Percentiles rank a stretch among this genome's conserved stretches.
Evolutionary conservation across 2,113 vertebrate species (phyloP).

Genomic region (Tichodroma muraria): DNA sequence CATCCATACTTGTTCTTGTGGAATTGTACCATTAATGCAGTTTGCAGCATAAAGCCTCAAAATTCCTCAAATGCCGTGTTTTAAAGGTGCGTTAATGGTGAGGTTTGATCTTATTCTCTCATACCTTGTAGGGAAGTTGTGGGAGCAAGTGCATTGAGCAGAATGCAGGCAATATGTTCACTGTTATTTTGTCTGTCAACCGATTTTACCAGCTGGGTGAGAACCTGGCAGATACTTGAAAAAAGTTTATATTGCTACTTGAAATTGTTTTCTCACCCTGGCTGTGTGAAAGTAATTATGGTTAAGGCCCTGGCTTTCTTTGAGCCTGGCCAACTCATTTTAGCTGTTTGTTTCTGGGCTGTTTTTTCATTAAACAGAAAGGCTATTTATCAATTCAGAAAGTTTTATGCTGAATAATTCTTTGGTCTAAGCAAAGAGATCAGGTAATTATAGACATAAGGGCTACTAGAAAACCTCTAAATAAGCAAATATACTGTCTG

Average conservation of each 20-base stretch:
- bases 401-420: background rate
- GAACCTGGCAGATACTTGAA: background rate
- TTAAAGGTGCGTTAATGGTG: background rate
- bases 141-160: background rate
- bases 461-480: conserved; percentile 27
- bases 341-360: background rate
- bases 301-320: background rate
- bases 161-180: background rate
- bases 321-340: background rate
- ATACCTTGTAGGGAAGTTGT: background rate
- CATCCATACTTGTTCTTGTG: background rate
- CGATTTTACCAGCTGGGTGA: background rate
- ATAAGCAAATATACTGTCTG: conserved; percentile 21
- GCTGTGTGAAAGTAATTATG: conserved; percentile 32
- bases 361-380: conserved; percentile 9
- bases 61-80: background rate
- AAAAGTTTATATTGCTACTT: background rate
- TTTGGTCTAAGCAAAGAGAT: background rate
- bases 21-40: background rate
- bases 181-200: conserved; percentile 12
- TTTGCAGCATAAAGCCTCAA: background rate
- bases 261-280: conserved; percentile 9
- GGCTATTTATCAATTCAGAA: conserved; percentile 11
- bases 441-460: conserved; percentile 17
- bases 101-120: background rate